These are phyloP conservation scores for Oncorhynchus nerka DNA, from an alignment of 2,113 vertebrate species.

Conservation along the genomic window DNA sequence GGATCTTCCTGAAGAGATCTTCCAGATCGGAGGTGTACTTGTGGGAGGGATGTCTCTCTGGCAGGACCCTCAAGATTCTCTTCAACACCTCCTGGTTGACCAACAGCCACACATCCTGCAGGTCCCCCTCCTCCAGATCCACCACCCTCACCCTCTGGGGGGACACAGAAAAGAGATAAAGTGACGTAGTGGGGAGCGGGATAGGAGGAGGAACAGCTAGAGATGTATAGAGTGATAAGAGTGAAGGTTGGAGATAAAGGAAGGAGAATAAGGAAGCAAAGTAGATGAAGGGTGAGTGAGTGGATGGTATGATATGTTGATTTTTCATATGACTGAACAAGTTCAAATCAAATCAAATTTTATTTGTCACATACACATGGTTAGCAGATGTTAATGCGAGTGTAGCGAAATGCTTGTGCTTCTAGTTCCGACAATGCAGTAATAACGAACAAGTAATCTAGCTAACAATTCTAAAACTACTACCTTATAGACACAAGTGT, in stretches of 20 bases:
- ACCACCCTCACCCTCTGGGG: slow-evolving; percentile 48
- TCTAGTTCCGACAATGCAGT: too few species aligned
- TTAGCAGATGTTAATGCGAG: too few species aligned
- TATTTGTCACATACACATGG: too few species aligned
- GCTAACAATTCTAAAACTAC: too few species aligned
- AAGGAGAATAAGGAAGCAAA: not conserved
- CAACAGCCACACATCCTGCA: slow-evolving; percentile 71
- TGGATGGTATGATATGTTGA: too few species aligned
- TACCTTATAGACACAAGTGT: too few species aligned
- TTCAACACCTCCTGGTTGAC: slow-evolving; percentile 62
- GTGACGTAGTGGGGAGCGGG: not conserved
- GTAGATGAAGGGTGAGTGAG: not conserved
- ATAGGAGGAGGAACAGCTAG: not conserved
- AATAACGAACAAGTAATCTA: too few species aligned
- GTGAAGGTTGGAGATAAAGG: not conserved
- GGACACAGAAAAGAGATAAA: too few species aligned
- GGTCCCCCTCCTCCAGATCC: slow-evolving; percentile 50
- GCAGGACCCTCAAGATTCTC: slow-evolving; percentile 59
- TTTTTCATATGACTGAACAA: too few species aligned
- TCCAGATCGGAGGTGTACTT: slow-evolving; percentile 63
- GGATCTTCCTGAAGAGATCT: slow-evolving; percentile 44
- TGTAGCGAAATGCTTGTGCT: too few species aligned
- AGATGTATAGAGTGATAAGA: not conserved
- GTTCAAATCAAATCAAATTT: too few species aligned
- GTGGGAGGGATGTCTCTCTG: slow-evolving; percentile 66